phyloP scores from a whole-genome alignment of 2,113 vertebrate species.

The Misgurnus mizolepis region DNA sequence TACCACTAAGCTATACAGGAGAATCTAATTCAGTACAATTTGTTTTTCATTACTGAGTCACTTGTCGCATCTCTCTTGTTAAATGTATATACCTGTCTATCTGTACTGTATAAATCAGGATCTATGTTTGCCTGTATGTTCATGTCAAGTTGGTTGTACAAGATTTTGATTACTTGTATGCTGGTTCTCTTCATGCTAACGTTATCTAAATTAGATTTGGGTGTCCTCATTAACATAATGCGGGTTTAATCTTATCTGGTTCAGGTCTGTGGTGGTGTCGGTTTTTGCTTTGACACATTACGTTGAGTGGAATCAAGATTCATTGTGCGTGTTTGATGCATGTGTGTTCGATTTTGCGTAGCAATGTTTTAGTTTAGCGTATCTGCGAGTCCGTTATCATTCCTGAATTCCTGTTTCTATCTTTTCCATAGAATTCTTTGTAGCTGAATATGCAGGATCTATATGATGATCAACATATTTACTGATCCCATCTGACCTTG shows the following conservation, averaged over 20 bases:
- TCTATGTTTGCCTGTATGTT: not conserved
- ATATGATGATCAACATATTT: not conserved
- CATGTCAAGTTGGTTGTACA: not conserved
- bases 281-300: not conserved
- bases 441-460: not conserved
- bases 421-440: not conserved
- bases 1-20: too few species aligned
- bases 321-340: not conserved
- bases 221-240: slow-evolving; percentile 19
- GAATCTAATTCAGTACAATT: too few species aligned
- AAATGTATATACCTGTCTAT: not conserved
- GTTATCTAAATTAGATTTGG: slow-evolving; percentile 30
- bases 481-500: not conserved
- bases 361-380: not conserved
- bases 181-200: slow-evolving; percentile 4
- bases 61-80: too few species aligned
- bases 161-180: not conserved
- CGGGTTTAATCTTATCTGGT: not conserved
- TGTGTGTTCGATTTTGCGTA: not conserved
- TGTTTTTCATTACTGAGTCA: too few species aligned
- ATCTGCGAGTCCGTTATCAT: not conserved
- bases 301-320: not conserved
- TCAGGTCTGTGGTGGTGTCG: not conserved
- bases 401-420: slow-evolving; percentile 11
- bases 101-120: not conserved